Evolutionary conservation across 2,888 invertebrate species (phyloP), one percentile per base, ranked within the genome.

Genomic region (Pheosia tremula): DNA sequence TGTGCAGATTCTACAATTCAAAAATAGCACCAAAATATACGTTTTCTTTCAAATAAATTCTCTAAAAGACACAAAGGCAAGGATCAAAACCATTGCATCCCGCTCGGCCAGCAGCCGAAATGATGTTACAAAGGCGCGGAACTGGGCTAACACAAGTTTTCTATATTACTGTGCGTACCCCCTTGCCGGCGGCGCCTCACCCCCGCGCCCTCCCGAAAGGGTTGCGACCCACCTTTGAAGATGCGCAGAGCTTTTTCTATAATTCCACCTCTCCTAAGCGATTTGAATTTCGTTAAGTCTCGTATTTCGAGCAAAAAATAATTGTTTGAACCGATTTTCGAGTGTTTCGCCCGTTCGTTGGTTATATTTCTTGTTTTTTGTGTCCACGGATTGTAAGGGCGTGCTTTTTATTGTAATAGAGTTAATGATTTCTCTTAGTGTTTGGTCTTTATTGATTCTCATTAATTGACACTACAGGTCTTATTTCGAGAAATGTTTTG

Each of bases 91-190:
- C 2, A 3, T n/a, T 64, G 59, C 53, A 45, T 68, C 86, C 54
- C n/a, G 57, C 67, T 88, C 81, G 64, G 83, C 77, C 79, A 83
- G 86, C 89, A 89, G 88, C 91, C 91, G 86, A 93, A 93, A 93
- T 93, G 93, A 93, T 93, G 93, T 93, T 93, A 93, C 93, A 93
- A 93, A 93, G 91, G 91, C 91, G 87, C 86, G 90, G 91, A 93
- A 93, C 93, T 92, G 93, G 93, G 93, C 93, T 93, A 93, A 93
- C 93, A 93, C 93, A 93, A 93, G 93, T 93, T 93, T 93, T 93
- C 93, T 93, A 93, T 93, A 93, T 92, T 90, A 89, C 92, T 82
- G 91, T 90, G 89, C 91, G 91, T 90, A 85, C 86, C 87, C 80
- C 68, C 69, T 59, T 59, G 66, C 67, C 68, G 61, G 60, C 66